phyloP scores from a whole-genome alignment of 2,888 invertebrate species.

The Megastigmus dorsalis region DNA sequence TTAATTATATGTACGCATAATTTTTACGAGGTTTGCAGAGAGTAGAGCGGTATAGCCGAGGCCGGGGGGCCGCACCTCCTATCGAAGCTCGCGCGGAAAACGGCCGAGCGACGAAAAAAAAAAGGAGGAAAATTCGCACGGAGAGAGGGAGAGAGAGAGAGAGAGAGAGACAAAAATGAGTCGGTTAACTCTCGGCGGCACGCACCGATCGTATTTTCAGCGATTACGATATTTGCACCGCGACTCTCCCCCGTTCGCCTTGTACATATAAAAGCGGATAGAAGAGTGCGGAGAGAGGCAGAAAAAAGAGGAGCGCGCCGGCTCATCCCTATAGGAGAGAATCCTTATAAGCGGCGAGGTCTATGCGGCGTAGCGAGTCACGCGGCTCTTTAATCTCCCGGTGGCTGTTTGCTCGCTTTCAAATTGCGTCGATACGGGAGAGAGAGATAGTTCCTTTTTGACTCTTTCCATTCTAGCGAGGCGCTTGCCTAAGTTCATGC shows the following conservation, averaged over 20 bases:
- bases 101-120: background rate
- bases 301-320: background rate
- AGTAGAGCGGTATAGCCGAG: too few relatives aligned
- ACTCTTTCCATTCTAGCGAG: constrained; percentile 48
- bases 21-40: constrained; percentile 2
- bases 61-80: too few relatives aligned
- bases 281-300: background rate
- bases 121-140: background rate
- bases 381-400: constrained; percentile 22
- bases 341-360: constrained; percentile 6
- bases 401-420: constrained; percentile 17
- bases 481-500: background rate
- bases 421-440: constrained; percentile 10
- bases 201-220: constrained; percentile 68
- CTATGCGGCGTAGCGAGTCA: constrained; percentile 8
- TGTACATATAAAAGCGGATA: too few relatives aligned
- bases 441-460: background rate
- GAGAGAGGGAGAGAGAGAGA: background rate
- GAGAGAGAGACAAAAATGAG: constrained; percentile 66
- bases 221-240: constrained; percentile 70
- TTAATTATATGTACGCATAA: constrained; percentile 11
- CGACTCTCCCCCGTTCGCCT: too few relatives aligned
- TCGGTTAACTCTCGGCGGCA: constrained; percentile 72
- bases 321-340: constrained; percentile 3
- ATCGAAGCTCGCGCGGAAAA: background rate